Base-by-base conservation (phyloP, 2,113 vertebrate species). In the Microtus richardsoni region DNA sequence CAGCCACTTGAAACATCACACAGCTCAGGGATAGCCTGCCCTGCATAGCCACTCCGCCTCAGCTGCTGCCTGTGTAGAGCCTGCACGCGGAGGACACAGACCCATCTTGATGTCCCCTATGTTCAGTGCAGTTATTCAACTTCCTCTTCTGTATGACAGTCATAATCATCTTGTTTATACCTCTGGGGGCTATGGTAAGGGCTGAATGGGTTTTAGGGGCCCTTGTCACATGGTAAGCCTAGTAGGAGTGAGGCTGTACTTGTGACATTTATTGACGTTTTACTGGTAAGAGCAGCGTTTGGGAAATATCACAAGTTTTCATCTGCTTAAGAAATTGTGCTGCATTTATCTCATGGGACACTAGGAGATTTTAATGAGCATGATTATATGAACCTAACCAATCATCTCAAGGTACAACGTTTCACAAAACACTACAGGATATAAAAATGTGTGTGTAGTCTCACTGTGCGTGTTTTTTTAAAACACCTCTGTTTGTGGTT, bases 1-100 rank as follows among this genome's bases (percentile, higher is more conserved):
- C 3, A 1, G 0, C 0, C 2, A 3, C 39, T 33, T 2, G 24
- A 22, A 24, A 1, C 19, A 58, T 8, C 36, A 12, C 36, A 28
- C 11, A 0, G 47, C 78, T 41, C 7, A 22, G 47, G 33, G 36
- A 70, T 28, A 3, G 3, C 1, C 0, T 5, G 0, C 9, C 88
- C 54, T 70, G 19, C 19, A 3, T 13, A 41, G n/a, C 52, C 16
- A 5, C 17, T 21, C 49, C 49, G 11, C 68, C 33, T 64, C 75
- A n/a, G 13, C 52, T 58, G 49, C 49, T 21, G 36, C 36, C n/a
- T 39, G 24, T 21, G 6, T 16, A 88, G 52, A 54, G 84, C 44
- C 17, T 36, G 16, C 17, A 21, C 6, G 19, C 44, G 8, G 64
- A 33, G 9, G 44, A 24, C 44, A 8, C 64, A n/a, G 44, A 33